Conservation (phyloP, 1,140 invertebrate species). For the Copidosoma floridanum region DNA sequence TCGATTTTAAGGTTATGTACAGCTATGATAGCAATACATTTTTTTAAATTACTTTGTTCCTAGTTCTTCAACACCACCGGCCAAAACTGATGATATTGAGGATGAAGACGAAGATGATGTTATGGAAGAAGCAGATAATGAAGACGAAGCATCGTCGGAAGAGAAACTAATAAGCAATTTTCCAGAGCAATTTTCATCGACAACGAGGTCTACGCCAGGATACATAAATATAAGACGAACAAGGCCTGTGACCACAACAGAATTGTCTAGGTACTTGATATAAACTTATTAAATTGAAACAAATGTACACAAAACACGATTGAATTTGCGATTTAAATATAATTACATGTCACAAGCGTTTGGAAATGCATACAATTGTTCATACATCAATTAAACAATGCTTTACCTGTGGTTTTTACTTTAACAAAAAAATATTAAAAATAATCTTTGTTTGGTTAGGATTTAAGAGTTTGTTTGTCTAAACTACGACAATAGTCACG, state of each 20-base stretch:
- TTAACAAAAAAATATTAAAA: no score
- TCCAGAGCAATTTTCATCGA: conserved; percentile 40
- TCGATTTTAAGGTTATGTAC: no score
- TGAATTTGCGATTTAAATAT: no score
- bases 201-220: conserved; percentile 55
- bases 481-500: no score
- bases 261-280: conserved; percentile 34
- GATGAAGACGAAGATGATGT: conserved; percentile 45
- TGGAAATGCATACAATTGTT: no score
- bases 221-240: conserved; percentile 68
- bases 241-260: conserved; percentile 50
- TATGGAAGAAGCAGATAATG: conserved; percentile 47
- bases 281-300: no score
- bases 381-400: no score
- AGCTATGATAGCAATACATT: neutral
- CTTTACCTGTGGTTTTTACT: no score
- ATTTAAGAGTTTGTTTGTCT: no score
- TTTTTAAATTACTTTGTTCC: neutral
- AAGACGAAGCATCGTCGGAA: conserved; percentile 37
- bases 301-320: no score
- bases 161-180: conserved; percentile 41
- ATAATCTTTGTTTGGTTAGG: no score
- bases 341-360: no score
- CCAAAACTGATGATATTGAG: conserved; percentile 33
- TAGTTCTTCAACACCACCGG: conserved; percentile 10